Base-by-base conservation (phyloP, 1,140 invertebrate species). In the Drosophila insularis region DNA sequence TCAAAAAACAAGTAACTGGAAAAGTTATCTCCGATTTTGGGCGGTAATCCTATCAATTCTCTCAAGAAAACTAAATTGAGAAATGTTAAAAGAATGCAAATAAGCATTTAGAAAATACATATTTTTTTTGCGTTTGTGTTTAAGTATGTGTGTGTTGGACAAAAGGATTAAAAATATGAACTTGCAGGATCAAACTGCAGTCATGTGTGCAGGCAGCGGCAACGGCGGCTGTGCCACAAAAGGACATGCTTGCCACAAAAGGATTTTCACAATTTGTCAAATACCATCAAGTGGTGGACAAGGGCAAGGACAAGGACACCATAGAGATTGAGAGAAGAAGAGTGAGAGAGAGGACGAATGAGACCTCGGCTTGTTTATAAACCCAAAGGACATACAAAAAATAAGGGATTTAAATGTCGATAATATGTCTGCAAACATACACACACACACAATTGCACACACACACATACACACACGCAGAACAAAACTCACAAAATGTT, bases 341-440 rank as follows among this genome's bases (percentile, higher is more conserved):
- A 6, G 23, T 10, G 13, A 43, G 11, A 13, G 40, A 10, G 21
- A 35, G 27, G 27, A 35, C 17, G 37, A 37, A 8, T 10, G 8
- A 14, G 43, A 21, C 43, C 53, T 65, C 39, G 63, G 14, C 39
- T 58, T 70, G 56, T 65, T 64, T 46, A 71, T 68, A 56, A 68
- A 65, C 55, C 72, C 69, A 37, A 35, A 31, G 32, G 64, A 53
- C 50, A 71, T 69, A 69, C 61, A 74, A 63, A 55, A 78, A 65
- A 78, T 64, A 80, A 80, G 80, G 80, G 80, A 85, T 89, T 89
- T 85, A 89, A 89, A 89, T 89, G 84, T 89, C 85, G 84, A 89
- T 89, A 89, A 84, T 58, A 58, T 87, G 80, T 87, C 66, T 70
- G 84, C 84, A 79, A 87, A 86, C 79, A 82, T 70, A 78, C 72